phyloP scores from a whole-genome alignment of 1,140 invertebrate genomes.

The Drosophila sp. region DNA sequence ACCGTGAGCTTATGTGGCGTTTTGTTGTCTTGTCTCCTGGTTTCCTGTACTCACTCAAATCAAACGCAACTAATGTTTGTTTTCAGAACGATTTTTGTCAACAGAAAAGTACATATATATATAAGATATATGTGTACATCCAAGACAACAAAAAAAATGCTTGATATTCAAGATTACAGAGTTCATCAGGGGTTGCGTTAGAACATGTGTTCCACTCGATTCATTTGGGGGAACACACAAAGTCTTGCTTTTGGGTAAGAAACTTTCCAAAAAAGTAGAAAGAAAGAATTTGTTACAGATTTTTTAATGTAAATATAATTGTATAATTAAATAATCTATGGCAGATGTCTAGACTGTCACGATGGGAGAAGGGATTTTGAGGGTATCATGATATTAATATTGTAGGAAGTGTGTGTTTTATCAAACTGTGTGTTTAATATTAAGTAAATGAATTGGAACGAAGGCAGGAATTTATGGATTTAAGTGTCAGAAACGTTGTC shows the following conservation, averaged over 20 bases:
- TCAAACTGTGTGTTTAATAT: not conserved
- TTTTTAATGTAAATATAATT: constrained; percentile 80
- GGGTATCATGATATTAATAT: constrained; percentile 28
- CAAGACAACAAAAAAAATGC: constrained; percentile 34
- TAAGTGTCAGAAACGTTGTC: not conserved
- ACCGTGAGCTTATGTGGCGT: constrained; percentile 31
- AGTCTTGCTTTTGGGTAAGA: constrained; percentile 45
- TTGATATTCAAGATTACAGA: constrained; percentile 22
- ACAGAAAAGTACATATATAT: constrained; percentile 26
- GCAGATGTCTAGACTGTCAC: constrained; percentile 53
- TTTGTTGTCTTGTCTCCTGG: constrained; percentile 45
- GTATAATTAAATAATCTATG: constrained; percentile 75
- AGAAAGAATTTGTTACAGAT: constrained; percentile 54
- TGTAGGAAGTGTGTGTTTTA: constrained; percentile 5
- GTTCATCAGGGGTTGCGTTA: constrained; percentile 44
- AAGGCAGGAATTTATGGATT: not conserved
- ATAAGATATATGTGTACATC: constrained; percentile 14
- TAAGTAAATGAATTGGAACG: not conserved
- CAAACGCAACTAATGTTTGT: constrained; percentile 59
- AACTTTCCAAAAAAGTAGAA: constrained; percentile 46
- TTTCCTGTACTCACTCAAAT: constrained; percentile 36
- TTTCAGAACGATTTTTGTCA: constrained; percentile 73
- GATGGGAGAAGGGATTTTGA: not conserved
- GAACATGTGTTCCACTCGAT: constrained; percentile 60
- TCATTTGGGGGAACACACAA: not conserved